Percentiles rank a stretch among this genome's conserved stretches.
Conservation (phyloP, 1,140 invertebrate species). For the Calephelis nemesis region DNA sequence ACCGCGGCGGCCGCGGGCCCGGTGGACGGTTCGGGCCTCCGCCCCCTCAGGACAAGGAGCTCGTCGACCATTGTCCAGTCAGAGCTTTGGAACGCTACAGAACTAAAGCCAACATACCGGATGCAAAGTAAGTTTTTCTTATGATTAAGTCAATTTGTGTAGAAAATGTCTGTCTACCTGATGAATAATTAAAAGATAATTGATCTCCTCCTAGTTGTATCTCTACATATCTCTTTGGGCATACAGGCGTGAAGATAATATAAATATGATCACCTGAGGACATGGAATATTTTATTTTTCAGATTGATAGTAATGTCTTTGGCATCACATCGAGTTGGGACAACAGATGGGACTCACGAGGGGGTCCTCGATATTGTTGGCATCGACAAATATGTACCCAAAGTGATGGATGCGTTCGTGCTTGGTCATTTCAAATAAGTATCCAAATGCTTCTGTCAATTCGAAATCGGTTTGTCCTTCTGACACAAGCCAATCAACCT, state of each 20-base stretch:
- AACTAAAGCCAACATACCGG: conserved; percentile 20
- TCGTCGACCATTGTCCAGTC: conserved; percentile 60
- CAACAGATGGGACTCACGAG: conserved; percentile 59
- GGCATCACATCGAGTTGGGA: conserved; percentile 54
- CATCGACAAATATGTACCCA: conserved; percentile 65
- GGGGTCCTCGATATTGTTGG: conserved; percentile 68
- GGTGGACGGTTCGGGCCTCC: conserved; percentile 55
- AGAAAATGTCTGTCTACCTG: too few species aligned
- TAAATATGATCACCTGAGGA: too few species aligned
- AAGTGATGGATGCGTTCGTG: conserved; percentile 63
- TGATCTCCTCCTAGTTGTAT: too few species aligned
- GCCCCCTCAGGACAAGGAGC: conserved; percentile 33
- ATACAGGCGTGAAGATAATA: too few species aligned
- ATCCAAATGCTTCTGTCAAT: background rate
- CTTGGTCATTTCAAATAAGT: conserved; percentile 62
- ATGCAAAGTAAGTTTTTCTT: conserved; percentile 53
- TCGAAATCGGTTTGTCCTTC: conserved; percentile 10
- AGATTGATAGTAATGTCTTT: conserved; percentile 66
- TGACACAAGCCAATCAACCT: conserved; percentile 15
- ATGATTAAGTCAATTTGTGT: background rate
- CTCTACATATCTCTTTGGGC: too few species aligned
- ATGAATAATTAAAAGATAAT: too few species aligned
- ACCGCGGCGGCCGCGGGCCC: conserved; percentile 55
- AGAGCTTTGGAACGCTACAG: conserved; percentile 56
- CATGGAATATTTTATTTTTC: conserved; percentile 24